A percentile compares a stretch with the other conserved stretches of the same genome.
Evolutionary conservation across 2,888 invertebrate genomes (phyloP).

Genomic region (Patella pellucida): DNA sequence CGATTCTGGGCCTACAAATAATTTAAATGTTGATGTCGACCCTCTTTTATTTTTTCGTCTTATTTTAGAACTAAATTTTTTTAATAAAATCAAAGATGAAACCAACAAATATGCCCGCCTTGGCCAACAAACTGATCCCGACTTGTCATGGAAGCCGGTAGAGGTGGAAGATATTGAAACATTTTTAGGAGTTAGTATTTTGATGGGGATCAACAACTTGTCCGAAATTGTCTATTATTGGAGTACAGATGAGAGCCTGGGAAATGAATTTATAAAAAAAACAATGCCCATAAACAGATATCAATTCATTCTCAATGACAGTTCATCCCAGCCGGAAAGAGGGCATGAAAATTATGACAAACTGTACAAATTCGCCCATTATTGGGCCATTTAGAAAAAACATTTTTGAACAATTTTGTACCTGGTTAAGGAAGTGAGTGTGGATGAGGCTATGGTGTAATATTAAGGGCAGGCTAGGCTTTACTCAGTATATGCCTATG

Average conservation of each 20-base stretch:
- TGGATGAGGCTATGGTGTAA: conserved; percentile 29
- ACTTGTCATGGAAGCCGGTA: not conserved
- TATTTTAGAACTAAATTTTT: too few relatives aligned
- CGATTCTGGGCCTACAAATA: too few relatives aligned
- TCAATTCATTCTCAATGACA: conserved; percentile 22
- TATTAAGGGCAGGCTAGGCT: conserved; percentile 24
- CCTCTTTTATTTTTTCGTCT: too few relatives aligned
- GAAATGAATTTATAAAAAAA: conserved; percentile 16
- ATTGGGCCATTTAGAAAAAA: not conserved
- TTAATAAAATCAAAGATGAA: too few relatives aligned
- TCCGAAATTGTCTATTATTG: conserved; percentile 19
- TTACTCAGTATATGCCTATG: conserved; percentile 28
- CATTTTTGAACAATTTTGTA: conserved; percentile 21
- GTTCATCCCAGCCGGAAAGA: conserved; percentile 12
- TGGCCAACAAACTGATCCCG: too few relatives aligned
- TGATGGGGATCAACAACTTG: conserved; percentile 11
- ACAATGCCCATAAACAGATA: conserved; percentile 26
- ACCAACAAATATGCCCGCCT: too few relatives aligned
- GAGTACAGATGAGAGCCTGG: conserved; percentile 17
- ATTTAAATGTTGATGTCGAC: too few relatives aligned
- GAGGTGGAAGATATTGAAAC: conserved; percentile 19
- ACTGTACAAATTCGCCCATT: conserved; percentile 27
- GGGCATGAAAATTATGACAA: conserved; percentile 25
- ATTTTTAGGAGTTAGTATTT: conserved; percentile 25
- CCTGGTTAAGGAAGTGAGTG: conserved; percentile 19